Evolutionary conservation across 2,113 vertebrate genomes (phyloP).

Genomic region (Carlito syrichta): DNA sequence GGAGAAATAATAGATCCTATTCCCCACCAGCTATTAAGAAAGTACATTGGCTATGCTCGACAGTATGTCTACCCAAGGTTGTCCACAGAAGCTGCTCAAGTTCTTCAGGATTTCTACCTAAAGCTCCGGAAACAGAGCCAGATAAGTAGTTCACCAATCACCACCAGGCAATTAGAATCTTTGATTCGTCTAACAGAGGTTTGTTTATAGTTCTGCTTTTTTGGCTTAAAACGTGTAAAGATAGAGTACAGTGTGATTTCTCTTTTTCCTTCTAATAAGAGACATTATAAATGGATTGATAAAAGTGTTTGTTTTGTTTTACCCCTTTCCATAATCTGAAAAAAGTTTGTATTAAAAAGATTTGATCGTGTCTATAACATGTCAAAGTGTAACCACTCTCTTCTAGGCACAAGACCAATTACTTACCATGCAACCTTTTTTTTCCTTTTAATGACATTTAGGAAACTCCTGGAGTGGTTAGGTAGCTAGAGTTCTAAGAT

Average conservation of each 20-base stretch:
- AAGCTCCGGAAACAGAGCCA: constrained; percentile 93
- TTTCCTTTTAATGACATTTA: neutral
- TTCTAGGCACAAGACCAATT: neutral
- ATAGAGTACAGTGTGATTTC: neutral
- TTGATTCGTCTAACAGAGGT: constrained; percentile 96
- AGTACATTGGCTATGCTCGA: constrained; percentile 95
- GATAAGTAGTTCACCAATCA: constrained; percentile 93
- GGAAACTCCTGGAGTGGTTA: neutral
- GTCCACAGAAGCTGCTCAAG: constrained; percentile 90
- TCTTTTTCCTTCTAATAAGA: constrained; percentile 7
- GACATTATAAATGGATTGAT: neutral
- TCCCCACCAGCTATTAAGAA: constrained; percentile 92
- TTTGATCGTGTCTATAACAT: neutral
- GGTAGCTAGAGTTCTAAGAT: neutral
- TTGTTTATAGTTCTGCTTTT: constrained; percentile 67
- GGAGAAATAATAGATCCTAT: constrained; percentile 91
- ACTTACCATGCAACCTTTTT: neutral
- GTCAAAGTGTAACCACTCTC: neutral
- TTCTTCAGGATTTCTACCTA: constrained; percentile 95
- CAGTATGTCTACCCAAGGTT: constrained; percentile 92
- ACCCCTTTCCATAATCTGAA: too few relatives aligned
- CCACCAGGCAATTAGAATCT: constrained; percentile 95
- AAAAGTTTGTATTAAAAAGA: neutral
- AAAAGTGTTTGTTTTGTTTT: neutral
- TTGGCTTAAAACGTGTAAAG: neutral